A percentile compares a stretch with the other conserved stretches of the same genome.
These are phyloP conservation scores for Globodera rostochiensis DNA, from an alignment of 1,140 invertebrate species.

Conservation along the genomic window DNA sequence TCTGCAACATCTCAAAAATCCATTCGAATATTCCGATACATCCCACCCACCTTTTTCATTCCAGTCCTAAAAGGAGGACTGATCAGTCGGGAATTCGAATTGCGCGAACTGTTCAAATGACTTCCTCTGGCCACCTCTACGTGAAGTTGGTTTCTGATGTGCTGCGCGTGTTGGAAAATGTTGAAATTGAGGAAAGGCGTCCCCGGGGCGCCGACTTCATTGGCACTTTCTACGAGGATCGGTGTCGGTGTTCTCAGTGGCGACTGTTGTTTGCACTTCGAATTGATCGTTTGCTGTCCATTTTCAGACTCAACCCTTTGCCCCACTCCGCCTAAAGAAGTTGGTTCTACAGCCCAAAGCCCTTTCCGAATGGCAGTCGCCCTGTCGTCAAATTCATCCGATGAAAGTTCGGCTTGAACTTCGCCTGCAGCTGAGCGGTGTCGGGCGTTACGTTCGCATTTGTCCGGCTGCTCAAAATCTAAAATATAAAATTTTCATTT, in stretches of 20 bases:
- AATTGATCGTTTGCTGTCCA: neutral
- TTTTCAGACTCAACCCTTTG: neutral
- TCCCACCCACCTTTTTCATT: neutral
- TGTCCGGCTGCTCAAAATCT: neutral
- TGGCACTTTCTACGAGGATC: neutral
- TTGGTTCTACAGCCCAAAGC: neutral
- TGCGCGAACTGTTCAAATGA: constrained; percentile 8
- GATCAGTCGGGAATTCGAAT: constrained; percentile 8
- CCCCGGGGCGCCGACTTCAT: neutral
- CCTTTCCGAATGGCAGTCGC: neutral
- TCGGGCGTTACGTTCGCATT: neutral
- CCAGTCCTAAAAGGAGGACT: neutral
- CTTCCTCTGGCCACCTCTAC: constrained; percentile 2
- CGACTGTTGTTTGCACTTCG: neutral
- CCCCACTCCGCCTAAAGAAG: too few species aligned
- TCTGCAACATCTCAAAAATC: neutral
- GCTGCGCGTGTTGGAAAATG: neutral
- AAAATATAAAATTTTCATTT: neutral
- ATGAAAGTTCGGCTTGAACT: constrained; percentile 7
- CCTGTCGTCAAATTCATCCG: constrained; percentile 1
- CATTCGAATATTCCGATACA: neutral
- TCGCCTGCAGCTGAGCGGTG: neutral
- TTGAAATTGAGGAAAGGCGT: constrained; percentile 7
- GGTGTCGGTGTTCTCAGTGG: neutral
- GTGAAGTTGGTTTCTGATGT: neutral